Evolutionary conservation across 2,113 vertebrate species (phyloP), one percentile per base, ranked within the genome.

Genomic region (Gracilinanus agilis): DNA sequence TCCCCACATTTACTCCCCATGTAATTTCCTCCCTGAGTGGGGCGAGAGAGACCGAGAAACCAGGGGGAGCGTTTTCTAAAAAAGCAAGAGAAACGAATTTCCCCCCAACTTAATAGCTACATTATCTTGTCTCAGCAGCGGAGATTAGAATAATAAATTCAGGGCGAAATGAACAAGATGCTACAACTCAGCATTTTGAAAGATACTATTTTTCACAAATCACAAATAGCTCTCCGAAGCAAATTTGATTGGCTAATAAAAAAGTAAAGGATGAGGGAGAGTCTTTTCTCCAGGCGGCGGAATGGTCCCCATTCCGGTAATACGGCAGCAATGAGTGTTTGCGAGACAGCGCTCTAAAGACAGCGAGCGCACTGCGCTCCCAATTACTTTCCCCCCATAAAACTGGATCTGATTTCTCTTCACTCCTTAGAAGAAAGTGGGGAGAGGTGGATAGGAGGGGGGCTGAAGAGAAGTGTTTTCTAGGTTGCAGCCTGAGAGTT

Each of bases 171-270:
- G 97, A 98, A 98, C 96, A 97, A 97, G 97, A 97, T 96, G 98
- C 94, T 98, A 95, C 94, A 97, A 96, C 97, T 98, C 98, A 98
- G 98, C 97, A 98, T 98, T 98, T 98, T 95, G 94, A 98, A 98
- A 98, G 98, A 98, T 98, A 98, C 98, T 98, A 98, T 98, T 98
- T 98, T 98, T 98, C 98, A 97, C 98, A 97, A 98, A 98, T 98
- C 98, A 97, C 98, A 97, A 98, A 95, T 95, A 97, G 98, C 96
- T 98, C 98, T 98, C 98, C 96, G 98, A 98, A 98, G 97, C 97
- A 98, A 98, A 98, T 98, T 98, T 98, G 98, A 99, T 98, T 98
- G 98, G 98, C 98, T 98, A 98, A 99, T 99, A 98, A 98, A 98
- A 98, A 98, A 98, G 98, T 97, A 89, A 94, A 97, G 98, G 98